These are phyloP conservation scores for Acyrthosiphon pisum DNA, from an alignment of 1,140 invertebrate species.

Conservation along the genomic window DNA sequence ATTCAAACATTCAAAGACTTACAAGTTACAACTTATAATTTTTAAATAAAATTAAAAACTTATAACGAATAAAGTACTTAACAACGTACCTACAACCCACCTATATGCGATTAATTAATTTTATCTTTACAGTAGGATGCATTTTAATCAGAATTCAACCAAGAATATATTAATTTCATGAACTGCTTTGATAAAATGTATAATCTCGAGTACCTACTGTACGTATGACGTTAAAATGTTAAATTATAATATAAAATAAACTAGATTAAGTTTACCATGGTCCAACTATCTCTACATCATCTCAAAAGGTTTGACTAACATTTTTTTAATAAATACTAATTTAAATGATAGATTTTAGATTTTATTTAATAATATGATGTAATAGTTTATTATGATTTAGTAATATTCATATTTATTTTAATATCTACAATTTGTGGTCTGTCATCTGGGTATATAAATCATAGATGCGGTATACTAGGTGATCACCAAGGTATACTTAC, in stretches of 20 bases:
- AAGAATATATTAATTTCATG: not conserved
- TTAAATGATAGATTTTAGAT: no score
- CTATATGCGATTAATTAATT: not conserved
- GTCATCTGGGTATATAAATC: not conserved
- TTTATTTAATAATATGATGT: not conserved
- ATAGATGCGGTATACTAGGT: no score
- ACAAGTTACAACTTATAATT: no score
- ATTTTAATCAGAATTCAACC: not conserved
- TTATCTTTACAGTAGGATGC: not conserved
- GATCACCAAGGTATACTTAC: no score
- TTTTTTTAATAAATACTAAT: not conserved
- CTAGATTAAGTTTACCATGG: not conserved
- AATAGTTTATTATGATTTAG: not conserved
- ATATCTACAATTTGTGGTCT: not conserved
- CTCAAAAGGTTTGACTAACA: not conserved
- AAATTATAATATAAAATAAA: no score
- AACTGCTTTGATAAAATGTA: not conserved
- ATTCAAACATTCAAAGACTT: no score
- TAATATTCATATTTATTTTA: not conserved
- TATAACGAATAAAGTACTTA: not conserved
- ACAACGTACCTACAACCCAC: not conserved
- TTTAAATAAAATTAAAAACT: not conserved
- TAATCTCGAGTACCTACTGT: not conserved
- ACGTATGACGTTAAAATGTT: not conserved
- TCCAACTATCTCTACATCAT: not conserved